phyloP scores from a whole-genome alignment of 2,888 invertebrate species.

The Allolobophora icterica region DNA sequence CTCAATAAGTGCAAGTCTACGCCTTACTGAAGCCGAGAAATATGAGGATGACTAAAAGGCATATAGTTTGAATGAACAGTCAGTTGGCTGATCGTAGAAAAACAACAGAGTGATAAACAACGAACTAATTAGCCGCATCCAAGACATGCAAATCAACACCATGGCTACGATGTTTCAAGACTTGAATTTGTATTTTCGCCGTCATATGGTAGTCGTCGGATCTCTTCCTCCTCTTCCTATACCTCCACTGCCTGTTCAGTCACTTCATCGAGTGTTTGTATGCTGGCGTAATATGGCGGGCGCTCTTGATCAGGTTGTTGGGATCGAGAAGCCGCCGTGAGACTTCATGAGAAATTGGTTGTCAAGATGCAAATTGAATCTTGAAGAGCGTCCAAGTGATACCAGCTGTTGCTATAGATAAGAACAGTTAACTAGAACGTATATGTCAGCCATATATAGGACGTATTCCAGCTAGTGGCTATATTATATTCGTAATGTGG shows the following conservation, averaged over 20 bases:
- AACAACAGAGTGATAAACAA: neutral
- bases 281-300: neutral
- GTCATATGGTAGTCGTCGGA: neutral
- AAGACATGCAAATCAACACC: too few relatives aligned
- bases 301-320: neutral
- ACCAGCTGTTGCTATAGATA: neutral
- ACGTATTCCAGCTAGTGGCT: too few relatives aligned
- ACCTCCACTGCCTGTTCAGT: neutral
- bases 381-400: neutral
- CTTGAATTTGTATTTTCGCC: neutral
- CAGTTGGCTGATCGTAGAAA: neutral
- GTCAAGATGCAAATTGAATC: constrained; percentile 1
- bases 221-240: neutral
- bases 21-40: neutral
- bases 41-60: neutral
- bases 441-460: neutral
- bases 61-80: neutral
- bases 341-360: constrained; percentile 3
- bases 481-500: neutral
- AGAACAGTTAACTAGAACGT: neutral
- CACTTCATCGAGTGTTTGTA: neutral
- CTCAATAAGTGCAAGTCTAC: neutral
- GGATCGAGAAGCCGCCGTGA: neutral
- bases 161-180: neutral
- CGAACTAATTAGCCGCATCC: neutral